phyloP scores from a whole-genome alignment of 2,888 invertebrate species.

The Meandrusa payeni region DNA sequence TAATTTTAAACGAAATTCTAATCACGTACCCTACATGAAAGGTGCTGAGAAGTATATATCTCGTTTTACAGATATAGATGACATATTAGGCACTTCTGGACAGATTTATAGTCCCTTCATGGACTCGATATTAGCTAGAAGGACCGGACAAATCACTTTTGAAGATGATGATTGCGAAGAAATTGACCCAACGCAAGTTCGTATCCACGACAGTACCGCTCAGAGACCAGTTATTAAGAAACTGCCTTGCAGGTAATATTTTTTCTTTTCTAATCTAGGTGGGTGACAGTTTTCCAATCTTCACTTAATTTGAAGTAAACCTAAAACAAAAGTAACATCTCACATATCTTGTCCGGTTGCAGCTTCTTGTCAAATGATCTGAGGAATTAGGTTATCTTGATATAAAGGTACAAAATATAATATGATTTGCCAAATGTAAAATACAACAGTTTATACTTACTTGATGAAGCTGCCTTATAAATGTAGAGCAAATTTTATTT shows the following conservation, averaged over 20 bases:
- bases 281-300: too few relatives aligned
- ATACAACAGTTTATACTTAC: too few relatives aligned
- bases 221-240: constrained; percentile 85
- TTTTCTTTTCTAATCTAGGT: too few relatives aligned
- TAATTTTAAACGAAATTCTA: constrained; percentile 44
- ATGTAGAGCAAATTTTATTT: too few relatives aligned
- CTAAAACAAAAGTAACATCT: too few relatives aligned
- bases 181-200: constrained; percentile 88
- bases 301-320: too few relatives aligned
- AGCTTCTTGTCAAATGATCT: too few relatives aligned
- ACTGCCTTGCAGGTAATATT: constrained; percentile 75
- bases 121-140: constrained; percentile 74
- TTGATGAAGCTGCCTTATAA: too few relatives aligned
- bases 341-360: too few relatives aligned
- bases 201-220: constrained; percentile 89
- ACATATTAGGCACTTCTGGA: constrained; percentile 86
- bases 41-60: constrained; percentile 86
- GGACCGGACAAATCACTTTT: constrained; percentile 59
- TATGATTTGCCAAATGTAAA: too few relatives aligned
- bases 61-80: constrained; percentile 92
- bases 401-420: too few relatives aligned
- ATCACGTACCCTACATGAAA: constrained; percentile 50
- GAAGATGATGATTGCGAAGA: constrained; percentile 83
- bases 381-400: too few relatives aligned
- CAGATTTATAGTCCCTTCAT: constrained; percentile 84